These are phyloP conservation scores for Oppia nitens DNA, from an alignment of 1,140 invertebrate genomes.

Conservation along the genomic window DNA sequence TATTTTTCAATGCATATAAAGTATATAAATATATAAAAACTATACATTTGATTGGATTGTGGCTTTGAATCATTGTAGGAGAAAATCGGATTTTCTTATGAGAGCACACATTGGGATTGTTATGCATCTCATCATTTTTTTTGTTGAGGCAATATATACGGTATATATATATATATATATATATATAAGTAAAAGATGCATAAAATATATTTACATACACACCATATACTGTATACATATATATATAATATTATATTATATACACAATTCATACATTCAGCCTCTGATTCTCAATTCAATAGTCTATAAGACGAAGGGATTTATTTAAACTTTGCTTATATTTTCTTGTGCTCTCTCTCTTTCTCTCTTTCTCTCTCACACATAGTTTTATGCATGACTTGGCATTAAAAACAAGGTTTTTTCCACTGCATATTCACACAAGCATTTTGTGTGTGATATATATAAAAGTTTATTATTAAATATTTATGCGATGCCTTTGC, in stretches of 20 bases:
- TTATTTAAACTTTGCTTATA: not conserved
- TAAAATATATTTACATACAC: too few relatives aligned
- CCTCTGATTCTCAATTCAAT: too few relatives aligned
- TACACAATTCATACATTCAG: too few relatives aligned
- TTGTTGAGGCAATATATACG: not conserved
- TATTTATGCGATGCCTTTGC: not conserved
- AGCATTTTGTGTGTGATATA: not conserved
- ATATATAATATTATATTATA: too few relatives aligned
- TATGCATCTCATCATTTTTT: not conserved
- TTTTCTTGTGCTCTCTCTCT: conserved; percentile 4
- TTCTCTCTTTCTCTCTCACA: conserved; percentile 19
- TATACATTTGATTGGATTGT: not conserved
- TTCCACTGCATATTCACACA: not conserved
- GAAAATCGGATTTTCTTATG: not conserved
- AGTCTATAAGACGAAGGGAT: too few relatives aligned
- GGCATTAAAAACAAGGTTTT: not conserved
- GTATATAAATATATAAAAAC: not conserved
- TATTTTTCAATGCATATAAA: not conserved
- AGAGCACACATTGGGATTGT: not conserved
- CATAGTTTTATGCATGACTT: not conserved
- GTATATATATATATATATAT: too few relatives aligned
- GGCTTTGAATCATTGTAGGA: not conserved
- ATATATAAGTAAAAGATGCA: too few relatives aligned
- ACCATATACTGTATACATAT: too few relatives aligned
- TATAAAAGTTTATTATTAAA: not conserved